Conservation (phyloP, 2,113 vertebrate species). For the Anser cygnoides region DNA sequence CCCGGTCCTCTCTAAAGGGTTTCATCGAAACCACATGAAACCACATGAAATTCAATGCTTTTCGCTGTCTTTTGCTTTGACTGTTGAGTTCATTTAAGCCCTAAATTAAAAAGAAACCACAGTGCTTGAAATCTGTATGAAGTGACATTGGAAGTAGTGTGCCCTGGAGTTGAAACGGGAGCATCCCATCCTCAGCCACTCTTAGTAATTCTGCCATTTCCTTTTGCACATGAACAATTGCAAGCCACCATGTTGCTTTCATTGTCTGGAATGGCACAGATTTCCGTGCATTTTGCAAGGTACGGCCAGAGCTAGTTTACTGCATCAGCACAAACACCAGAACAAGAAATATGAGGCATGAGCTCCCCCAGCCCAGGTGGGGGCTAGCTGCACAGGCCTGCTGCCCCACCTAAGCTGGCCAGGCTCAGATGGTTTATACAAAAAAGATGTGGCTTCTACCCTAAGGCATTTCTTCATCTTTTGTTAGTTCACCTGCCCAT, state of each 20-base stretch:
- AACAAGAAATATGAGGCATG: background rate
- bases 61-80: background rate
- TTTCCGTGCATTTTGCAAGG: background rate
- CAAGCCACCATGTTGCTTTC: background rate
- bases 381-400: background rate
- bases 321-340: background rate
- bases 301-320: background rate
- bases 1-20: background rate
- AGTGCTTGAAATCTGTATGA: background rate
- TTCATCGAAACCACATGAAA: slow-evolving; percentile 27
- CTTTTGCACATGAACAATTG: fast-evolving
- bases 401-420: background rate
- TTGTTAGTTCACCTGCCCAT: background rate
- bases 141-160: background rate
- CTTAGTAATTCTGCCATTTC: background rate
- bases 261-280: background rate
- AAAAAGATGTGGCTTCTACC: background rate
- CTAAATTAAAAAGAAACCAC: background rate
- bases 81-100: background rate
- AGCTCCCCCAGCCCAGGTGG: background rate
- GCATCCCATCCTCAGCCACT: background rate
- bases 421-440: background rate
- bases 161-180: background rate
- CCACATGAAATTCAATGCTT: background rate
- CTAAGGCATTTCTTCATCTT: background rate